Conservation (phyloP, 1,140 invertebrate species). For the Macrobrachium nipponense region DNA sequence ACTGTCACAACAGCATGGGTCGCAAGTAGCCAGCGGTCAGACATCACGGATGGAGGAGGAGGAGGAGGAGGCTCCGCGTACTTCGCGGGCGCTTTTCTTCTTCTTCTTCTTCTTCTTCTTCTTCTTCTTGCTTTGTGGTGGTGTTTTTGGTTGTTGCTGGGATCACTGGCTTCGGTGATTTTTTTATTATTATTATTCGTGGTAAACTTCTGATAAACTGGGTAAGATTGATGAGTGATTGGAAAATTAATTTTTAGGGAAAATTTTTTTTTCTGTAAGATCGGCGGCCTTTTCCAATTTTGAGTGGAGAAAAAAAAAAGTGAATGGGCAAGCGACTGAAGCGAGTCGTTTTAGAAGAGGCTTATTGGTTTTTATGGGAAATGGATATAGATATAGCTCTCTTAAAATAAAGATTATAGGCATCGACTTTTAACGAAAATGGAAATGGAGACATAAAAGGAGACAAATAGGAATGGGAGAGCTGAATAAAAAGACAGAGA, state of each 20-base stretch:
- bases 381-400: too few species aligned
- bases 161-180: neutral
- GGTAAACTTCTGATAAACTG: too few species aligned
- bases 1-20: slow-evolving; percentile 45
- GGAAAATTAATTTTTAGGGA: too few species aligned
- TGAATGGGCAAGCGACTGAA: too few species aligned
- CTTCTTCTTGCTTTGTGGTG: neutral
- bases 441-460: neutral
- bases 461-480: neutral
- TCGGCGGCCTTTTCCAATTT: too few species aligned
- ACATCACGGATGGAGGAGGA: neutral
- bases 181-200: too few species aligned
- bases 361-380: too few species aligned
- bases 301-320: too few species aligned
- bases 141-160: neutral
- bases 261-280: too few species aligned
- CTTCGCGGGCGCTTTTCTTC: neutral
- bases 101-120: slow-evolving; percentile 2
- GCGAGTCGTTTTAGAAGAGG: too few species aligned
- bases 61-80: neutral
- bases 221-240: too few species aligned
- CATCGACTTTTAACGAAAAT: neutral
- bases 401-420: too few species aligned
- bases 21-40: slow-evolving; percentile 47
- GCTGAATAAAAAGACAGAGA: neutral